Evolutionary conservation across 1,140 invertebrate species (phyloP).

Genomic region (Pogonognathellus flavescens): DNA sequence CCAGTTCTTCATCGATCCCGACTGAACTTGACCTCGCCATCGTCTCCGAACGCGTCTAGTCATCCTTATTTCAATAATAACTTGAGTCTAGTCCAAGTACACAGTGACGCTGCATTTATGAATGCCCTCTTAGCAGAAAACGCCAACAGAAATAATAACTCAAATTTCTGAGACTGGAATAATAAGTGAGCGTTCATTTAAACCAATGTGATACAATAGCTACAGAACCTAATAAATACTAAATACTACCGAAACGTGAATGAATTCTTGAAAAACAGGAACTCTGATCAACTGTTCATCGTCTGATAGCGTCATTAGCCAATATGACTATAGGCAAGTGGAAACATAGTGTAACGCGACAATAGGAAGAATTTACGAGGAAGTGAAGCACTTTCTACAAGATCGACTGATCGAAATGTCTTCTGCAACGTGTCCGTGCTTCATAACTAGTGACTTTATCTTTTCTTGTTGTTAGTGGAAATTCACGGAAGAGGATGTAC

Average conservation of each 20-base stretch:
- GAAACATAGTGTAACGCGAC: too few species aligned
- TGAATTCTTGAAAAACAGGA: not conserved
- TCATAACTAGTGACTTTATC: too few species aligned
- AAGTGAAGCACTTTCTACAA: not conserved
- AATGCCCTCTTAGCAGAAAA: slow-evolving; percentile 20
- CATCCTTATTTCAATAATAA: slow-evolving; percentile 47
- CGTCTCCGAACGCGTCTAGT: slow-evolving; percentile 46
- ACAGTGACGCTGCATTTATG: slow-evolving; percentile 31
- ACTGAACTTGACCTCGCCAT: slow-evolving; percentile 58
- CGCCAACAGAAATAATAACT: not conserved
- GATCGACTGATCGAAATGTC: too few species aligned
- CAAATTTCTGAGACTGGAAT: not conserved
- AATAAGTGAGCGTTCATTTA: not conserved
- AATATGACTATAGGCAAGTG: not conserved
- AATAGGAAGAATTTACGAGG: not conserved
- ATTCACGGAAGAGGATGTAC: not conserved
- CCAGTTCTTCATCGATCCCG: slow-evolving; percentile 64
- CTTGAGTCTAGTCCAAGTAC: slow-evolving; percentile 44
- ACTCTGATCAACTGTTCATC: not conserved
- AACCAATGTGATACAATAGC: too few species aligned
- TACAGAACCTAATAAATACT: too few species aligned
- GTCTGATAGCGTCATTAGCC: not conserved
- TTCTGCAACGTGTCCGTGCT: too few species aligned
- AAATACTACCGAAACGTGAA: too few species aligned
- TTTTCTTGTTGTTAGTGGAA: too few species aligned